Evolutionary conservation across 2,797 vertebrate genomes (phyloP), one percentile per base, ranked within the genome.

Genomic region (Sebastes iracundus): DNA sequence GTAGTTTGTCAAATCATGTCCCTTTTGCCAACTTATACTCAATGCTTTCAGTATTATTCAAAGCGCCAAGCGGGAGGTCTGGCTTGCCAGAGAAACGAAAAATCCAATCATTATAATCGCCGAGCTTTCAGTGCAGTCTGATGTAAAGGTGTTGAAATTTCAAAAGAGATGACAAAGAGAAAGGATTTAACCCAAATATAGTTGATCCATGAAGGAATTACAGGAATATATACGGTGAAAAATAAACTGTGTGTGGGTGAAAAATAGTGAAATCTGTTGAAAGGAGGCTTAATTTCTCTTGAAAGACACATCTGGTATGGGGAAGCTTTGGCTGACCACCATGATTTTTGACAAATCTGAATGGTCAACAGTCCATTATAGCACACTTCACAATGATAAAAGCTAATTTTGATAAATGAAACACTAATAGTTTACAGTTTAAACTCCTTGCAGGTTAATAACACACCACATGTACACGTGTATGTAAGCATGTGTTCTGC

Each of bases 101-200:
- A 82, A 75, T 75, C 75, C 60, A 84, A 84, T 91, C 81, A 74
- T 72, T 78, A 46, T 67, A 77, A 85, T 83, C 65, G 82, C 71
- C 52, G 9, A 66, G 67, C 67, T 85, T 79, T 68, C 30, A 13
- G 1, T 62, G 56, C 63, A 78, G 82, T 58, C 65, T 81, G 86
- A 87, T 55, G 73, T 32, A 65, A 59, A 88, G 79, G 85, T 87
- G 87, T 25, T 82, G 73, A 81, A 79, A 81, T 75, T 78, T 82
- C 53, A 58, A 46, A 78, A 77, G 68, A 70, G 35, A 84, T 81
- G 86, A 90, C 68, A 81, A 73, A 84, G 82, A 80, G 70, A 80
- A 62, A 33, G 79, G 73, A 83, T 76, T 81, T 80, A 74, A 77
- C 64, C 65, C 49, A 84, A 84, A 88, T 79, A 73, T n/a, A 78